Evolutionary conservation across 1,140 invertebrate genomes (phyloP), one percentile per base, ranked within the genome.

Genomic region (Ctenoplectra terminalis): DNA sequence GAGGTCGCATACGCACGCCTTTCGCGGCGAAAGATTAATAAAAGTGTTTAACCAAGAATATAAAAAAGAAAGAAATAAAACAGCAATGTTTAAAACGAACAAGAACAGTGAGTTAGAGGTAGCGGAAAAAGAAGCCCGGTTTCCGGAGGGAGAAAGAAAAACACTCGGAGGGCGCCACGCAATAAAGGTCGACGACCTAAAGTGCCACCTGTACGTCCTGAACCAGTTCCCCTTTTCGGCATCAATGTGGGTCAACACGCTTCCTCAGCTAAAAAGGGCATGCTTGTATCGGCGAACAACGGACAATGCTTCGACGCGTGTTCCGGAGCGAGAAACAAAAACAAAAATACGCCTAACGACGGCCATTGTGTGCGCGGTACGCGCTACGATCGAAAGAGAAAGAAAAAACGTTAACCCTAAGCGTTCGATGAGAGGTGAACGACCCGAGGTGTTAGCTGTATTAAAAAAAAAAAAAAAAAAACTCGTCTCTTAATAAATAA

Each of bases 161-260:
- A 86, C 70, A 86, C 52, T 48, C 80, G 71, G 72, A 78, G 46
- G 83, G 81, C 80, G 74, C 64, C 80, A 83, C 48, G 82, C 74
- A 72, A 50, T 54, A 66, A 60, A 29, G 85, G 84, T 87, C 75
- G 34, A 54, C 26, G 79, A 86, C 74, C 71, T 43, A 9, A 66
- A 60, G 70, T 86, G 69, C 74, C 75, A 87, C 74, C 84, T 87
- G 79, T 85, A 64, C 46, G 74, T 85, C 56, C 79, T 78, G 58
- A 85, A 82, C 69, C 74, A 84, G 50, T 85, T 81, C 73, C 80
- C 67, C 61, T 86, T 86, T 86, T 82, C 52, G 60, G 15, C 69
- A 40, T 46, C 37, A 56, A 81, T 81, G 78, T 75, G 61, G 71
- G 78, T 80, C 77, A 80, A 58, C 83, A 75, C 54, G 80, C 73